Conservation (phyloP, 2,888 invertebrate species). For the Podabrus alpinus region DNA sequence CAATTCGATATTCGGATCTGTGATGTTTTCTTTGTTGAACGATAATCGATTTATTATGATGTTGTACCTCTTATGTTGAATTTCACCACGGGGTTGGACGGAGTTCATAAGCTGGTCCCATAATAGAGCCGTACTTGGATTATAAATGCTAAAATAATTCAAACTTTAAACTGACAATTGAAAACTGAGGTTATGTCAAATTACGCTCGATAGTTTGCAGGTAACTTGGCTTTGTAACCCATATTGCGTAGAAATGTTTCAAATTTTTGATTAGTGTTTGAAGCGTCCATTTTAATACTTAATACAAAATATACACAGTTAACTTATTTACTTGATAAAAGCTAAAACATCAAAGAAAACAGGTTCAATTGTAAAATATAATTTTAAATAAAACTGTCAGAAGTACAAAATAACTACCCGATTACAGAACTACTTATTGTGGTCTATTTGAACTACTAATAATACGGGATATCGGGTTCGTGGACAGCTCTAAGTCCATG, state of each 20-base stretch:
- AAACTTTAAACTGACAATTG: neutral
- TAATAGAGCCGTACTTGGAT: constrained; percentile 47
- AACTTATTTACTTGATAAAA: neutral
- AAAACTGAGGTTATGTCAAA: neutral
- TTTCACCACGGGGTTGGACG: constrained; percentile 48
- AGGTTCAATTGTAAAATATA: neutral
- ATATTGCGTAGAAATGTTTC: constrained; percentile 19
- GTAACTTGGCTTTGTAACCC: constrained; percentile 24
- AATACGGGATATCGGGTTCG: too few species aligned
- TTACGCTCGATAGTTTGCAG: constrained; percentile 18
- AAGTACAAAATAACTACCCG: neutral
- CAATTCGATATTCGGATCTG: neutral
- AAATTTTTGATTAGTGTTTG: constrained; percentile 16
- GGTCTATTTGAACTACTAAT: neutral
- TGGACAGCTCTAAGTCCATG: too few species aligned
- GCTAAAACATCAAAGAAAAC: neutral
- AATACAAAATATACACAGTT: neutral
- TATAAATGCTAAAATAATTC: constrained; percentile 47
- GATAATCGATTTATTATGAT: constrained; percentile 45
- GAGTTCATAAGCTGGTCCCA: constrained; percentile 47
- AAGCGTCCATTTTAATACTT: neutral
- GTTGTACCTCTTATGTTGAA: constrained; percentile 46
- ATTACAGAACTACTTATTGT: too few species aligned
- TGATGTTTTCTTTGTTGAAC: neutral
- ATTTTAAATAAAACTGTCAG: neutral